phyloP scores from a whole-genome alignment of 2,797 vertebrate genomes.

The Argya squamiceps region DNA sequence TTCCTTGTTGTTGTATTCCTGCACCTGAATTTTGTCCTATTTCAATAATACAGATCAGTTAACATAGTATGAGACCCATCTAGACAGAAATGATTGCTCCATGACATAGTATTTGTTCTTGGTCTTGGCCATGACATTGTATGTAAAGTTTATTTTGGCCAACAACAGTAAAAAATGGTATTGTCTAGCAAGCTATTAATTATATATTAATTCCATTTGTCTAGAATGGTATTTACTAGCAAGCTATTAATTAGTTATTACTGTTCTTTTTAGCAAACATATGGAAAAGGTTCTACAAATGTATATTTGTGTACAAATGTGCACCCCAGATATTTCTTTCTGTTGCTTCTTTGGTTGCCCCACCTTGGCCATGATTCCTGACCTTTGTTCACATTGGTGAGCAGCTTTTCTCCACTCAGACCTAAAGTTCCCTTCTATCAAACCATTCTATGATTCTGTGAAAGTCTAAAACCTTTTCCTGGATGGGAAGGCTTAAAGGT shows the following conservation, averaged over 20 bases:
- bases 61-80: not conserved
- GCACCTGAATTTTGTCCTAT: not conserved
- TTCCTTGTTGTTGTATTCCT: not conserved
- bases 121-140: not conserved
- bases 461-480: not conserved
- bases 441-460: not conserved
- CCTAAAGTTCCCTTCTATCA: not conserved
- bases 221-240: not conserved
- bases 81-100: not conserved
- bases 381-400: accelerated
- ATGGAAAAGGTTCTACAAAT: not conserved
- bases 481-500: not conserved
- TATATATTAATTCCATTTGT: not conserved
- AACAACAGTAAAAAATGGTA: not conserved
- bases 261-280: not conserved
- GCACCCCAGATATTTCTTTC: not conserved
- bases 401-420: not conserved
- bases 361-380: not conserved
- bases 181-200: not conserved
- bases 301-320: not conserved
- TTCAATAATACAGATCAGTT: not conserved
- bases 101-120: not conserved
- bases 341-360: not conserved
- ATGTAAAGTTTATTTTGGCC: not conserved
- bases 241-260: not conserved